Base-by-base conservation (phyloP, 2,797 vertebrate species). In the Rhinoraja longicauda region DNA sequence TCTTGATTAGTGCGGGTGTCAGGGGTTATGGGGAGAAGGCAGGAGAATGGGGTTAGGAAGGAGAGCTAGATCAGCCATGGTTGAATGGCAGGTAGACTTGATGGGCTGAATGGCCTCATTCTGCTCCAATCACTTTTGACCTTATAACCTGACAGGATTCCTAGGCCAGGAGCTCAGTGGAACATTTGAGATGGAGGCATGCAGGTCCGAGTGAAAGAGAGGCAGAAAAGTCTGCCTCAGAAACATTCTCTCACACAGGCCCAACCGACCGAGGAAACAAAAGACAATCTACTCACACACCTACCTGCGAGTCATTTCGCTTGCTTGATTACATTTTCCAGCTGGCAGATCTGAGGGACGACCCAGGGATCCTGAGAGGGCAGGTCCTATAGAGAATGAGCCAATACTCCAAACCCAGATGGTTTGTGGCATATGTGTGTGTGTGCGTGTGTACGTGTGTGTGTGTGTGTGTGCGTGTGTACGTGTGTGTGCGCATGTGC, bases 111-210 rank as follows among this genome's bases (percentile, higher is more conserved):
- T 45, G 45, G 45, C 45, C 45, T 45, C 4, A 3, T 45, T 2
- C 45, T 45, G 45, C 45, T 45, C 45, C 45, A 3, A 45, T 45
- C 45, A 45, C 45, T 39, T 1, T 45, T 45, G 45, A 45, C 45
- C 45, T 4, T 45, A 45, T 2, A 45, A 45, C 45, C 45, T 45
- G 95, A 96, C 96, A 96, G 96, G 96, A 95, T 96, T 96, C 97
- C 97, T 95, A 97, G 96, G 96, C 97, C 96, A 96, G 96, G 96
- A 97, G 96, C 96, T 97, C 97, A 97, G 97, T 96, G 97, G 96
- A 97, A 96, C 96, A 96, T 97, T 97, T 97, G 97, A 96, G 97
- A 97, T 39, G 96, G 96, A 97, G 96, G 96, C 96, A 96, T 96
- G 96, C 96, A 96, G 96, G 96, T 97, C 97, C 96, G 95, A 97